Percentiles rank a stretch among this genome's conserved stretches.
Conservation (phyloP, 2,888 invertebrate species). For the Palloptera scutellata region DNA sequence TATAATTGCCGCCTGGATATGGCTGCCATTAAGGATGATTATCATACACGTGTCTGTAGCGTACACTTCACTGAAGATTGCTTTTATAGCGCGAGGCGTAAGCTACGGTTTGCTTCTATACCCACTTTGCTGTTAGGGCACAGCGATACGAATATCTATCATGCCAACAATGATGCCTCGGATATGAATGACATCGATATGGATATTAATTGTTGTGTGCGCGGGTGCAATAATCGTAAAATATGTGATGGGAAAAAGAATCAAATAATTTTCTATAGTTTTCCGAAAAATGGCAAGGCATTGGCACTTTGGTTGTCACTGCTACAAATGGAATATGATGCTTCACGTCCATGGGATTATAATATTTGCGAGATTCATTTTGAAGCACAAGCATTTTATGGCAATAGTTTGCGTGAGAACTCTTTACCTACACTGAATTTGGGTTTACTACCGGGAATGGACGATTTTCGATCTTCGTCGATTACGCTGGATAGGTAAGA, state of each 20-base stretch:
- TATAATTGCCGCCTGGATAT: slow-evolving; percentile 29
- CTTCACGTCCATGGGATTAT: slow-evolving; percentile 28
- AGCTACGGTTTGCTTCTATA: slow-evolving; percentile 32
- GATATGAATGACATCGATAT: background rate
- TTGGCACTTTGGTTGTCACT: slow-evolving; percentile 24
- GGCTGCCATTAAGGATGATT: slow-evolving; percentile 5
- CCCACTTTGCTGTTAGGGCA: slow-evolving; percentile 37
- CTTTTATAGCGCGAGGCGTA: slow-evolving; percentile 28
- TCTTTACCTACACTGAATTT: slow-evolving; percentile 31
- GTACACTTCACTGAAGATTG: slow-evolving; percentile 33
- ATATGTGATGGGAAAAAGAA: background rate
- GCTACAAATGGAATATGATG: slow-evolving; percentile 31
- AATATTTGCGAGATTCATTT: slow-evolving; percentile 36
- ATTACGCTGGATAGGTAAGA: too few relatives aligned
- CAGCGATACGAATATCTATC: slow-evolving; percentile 15
- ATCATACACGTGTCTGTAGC: slow-evolving; percentile 34
- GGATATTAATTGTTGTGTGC: slow-evolving; percentile 24
- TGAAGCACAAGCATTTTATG: slow-evolving; percentile 28
- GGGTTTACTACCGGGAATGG: background rate
- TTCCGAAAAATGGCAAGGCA: slow-evolving; percentile 1
- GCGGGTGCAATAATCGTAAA: slow-evolving; percentile 9
- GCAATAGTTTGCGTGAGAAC: slow-evolving; percentile 15
- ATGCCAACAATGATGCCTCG: background rate
- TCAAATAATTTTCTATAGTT: too few relatives aligned
- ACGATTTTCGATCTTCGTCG: too few relatives aligned